Percentiles rank a stretch among this genome's conserved stretches.
Evolutionary conservation across 2,797 vertebrate genomes (phyloP).

Genomic region (Scleropages formosus): DNA sequence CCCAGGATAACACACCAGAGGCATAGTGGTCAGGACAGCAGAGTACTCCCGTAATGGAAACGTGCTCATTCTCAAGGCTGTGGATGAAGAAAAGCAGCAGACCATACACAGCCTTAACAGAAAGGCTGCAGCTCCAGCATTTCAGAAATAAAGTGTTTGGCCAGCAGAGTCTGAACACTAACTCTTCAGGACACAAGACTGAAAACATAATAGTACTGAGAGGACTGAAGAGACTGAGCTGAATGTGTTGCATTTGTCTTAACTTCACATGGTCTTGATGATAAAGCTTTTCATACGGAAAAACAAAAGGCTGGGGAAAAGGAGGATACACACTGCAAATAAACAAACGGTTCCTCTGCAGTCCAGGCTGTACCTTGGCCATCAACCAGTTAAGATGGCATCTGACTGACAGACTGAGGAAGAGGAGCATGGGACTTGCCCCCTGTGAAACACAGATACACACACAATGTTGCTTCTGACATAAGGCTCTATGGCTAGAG

Average conservation of each 20-base stretch:
- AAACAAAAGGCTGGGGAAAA: neutral
- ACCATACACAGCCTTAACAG: neutral
- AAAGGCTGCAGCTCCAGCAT: neutral
- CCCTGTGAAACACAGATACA: neutral
- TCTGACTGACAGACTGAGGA: conserved; percentile 13
- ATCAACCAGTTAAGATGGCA: neutral
- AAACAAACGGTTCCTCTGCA: neutral
- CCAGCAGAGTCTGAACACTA: neutral
- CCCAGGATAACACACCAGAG: neutral
- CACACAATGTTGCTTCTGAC: neutral
- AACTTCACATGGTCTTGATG: neutral
- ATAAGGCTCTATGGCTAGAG: neutral
- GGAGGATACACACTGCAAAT: neutral
- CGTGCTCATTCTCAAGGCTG: neutral
- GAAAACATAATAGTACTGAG: neutral
- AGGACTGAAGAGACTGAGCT: neutral
- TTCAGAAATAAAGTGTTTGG: neutral
- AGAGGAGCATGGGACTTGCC: neutral
- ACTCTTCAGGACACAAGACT: neutral
- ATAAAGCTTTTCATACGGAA: neutral
- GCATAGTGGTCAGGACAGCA: neutral
- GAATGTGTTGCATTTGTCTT: neutral
- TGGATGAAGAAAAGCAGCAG: neutral
- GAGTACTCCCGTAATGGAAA: neutral
- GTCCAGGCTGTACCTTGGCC: neutral